Percentiles rank a stretch among this genome's conserved stretches.
Evolutionary conservation across 2,888 invertebrate genomes (phyloP).

Genomic region (Amaurobius ferox): DNA sequence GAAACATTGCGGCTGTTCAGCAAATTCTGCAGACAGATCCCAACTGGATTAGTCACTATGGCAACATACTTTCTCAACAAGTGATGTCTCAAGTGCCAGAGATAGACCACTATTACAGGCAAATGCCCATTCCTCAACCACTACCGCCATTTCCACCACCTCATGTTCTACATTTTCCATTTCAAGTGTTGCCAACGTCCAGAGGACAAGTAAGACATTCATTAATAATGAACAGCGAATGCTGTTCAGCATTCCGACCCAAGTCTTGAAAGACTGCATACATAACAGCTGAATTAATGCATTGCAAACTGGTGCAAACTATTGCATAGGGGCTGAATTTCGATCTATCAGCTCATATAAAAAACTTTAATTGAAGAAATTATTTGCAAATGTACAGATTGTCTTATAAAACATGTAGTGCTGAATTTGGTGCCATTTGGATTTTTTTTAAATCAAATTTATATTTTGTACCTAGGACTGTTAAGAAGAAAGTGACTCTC

Average conservation of each 20-base stretch:
- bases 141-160: not conserved
- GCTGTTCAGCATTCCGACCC: not conserved
- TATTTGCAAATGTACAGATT: too few species aligned
- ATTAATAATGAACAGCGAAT: not conserved
- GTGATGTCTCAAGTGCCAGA: not conserved
- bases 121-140: not conserved
- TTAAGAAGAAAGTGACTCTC: too few species aligned
- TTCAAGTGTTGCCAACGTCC: not conserved
- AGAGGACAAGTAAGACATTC: not conserved
- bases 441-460: too few species aligned
- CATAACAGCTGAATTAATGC: too few species aligned
- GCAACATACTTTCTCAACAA: not conserved
- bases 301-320: too few species aligned
- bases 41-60: conserved; percentile 63
- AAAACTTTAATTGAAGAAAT: too few species aligned
- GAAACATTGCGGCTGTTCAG: conserved; percentile 98
- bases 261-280: not conserved
- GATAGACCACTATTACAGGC: not conserved
- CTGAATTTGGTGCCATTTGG: too few species aligned
- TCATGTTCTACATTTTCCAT: not conserved
- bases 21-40: conserved; percentile 81
- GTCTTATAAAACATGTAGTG: too few species aligned
- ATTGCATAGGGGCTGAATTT: too few species aligned
- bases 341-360: too few species aligned
- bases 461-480: too few species aligned